Evolutionary conservation across 2,797 vertebrate species (phyloP).

Genomic region (Lagorchestes hirsutus): DNA sequence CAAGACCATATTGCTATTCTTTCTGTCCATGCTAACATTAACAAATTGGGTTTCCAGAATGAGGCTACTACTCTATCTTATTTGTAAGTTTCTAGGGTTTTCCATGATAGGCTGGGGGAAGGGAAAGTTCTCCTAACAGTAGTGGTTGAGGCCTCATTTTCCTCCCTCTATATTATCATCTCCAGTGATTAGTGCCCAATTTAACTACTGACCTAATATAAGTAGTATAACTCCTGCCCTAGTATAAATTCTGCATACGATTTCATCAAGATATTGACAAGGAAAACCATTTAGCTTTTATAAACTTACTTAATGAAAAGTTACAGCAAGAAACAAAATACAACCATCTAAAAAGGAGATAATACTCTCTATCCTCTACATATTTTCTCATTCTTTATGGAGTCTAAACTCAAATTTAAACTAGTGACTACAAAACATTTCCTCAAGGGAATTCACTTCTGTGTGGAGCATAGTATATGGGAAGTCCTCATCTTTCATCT

Average conservation of each 20-base stretch:
- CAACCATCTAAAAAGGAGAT: not conserved
- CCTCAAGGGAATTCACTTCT: not conserved
- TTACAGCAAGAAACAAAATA: not conserved
- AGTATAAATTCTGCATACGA: too few relatives aligned
- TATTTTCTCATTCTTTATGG: not conserved
- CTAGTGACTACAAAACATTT: not conserved
- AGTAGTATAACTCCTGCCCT: too few relatives aligned
- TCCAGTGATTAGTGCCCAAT: not conserved
- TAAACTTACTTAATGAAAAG: not conserved
- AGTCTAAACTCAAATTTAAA: not conserved
- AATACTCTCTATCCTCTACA: not conserved
- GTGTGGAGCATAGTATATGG: fast-evolving
- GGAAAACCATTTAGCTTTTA: not conserved
- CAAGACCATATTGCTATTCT: not conserved
- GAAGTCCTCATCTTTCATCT: not conserved
- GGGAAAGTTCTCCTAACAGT: not conserved
- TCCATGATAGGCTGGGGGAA: not conserved
- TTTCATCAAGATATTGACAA: not conserved
- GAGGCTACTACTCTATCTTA: not conserved
- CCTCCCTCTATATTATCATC: not conserved
- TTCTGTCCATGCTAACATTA: not conserved
- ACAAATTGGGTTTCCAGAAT: not conserved
- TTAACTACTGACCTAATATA: too few relatives aligned
- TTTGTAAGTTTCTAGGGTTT: not conserved
- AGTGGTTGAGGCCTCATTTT: not conserved